phyloP scores from a whole-genome alignment of 1,140 invertebrate genomes.

The Rhyacophila brunnea region DNA sequence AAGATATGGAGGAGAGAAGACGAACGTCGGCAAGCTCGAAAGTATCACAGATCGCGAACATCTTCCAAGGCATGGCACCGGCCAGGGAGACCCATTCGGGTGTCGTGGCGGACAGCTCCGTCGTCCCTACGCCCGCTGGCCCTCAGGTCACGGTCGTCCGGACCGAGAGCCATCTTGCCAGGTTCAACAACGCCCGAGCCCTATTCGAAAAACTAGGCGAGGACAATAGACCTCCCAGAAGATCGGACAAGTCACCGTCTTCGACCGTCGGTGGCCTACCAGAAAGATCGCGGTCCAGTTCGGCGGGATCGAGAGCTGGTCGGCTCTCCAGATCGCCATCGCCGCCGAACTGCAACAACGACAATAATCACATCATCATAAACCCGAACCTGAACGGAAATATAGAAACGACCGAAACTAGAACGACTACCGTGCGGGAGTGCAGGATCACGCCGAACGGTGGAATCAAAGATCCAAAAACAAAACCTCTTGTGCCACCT shows the following conservation, averaged over 20 bases:
- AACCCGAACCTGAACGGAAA: slow-evolving; percentile 25
- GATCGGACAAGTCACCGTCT: slow-evolving; percentile 53
- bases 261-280: slow-evolving; percentile 45
- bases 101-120: slow-evolving; percentile 41
- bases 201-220: slow-evolving; percentile 90
- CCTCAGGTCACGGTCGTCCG: slow-evolving; percentile 72
- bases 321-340: slow-evolving; percentile 53
- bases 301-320: slow-evolving; percentile 58
- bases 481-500: slow-evolving; percentile 55
- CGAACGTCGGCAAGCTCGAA: slow-evolving; percentile 68
- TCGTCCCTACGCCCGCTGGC: slow-evolving; percentile 47
- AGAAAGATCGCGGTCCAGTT: slow-evolving; percentile 58
- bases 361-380: slow-evolving; percentile 32
- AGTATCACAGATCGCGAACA: slow-evolving; percentile 87
- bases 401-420: slow-evolving; percentile 2
- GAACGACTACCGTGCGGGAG: not conserved
- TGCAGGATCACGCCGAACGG: slow-evolving; percentile 35
- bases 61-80: slow-evolving; percentile 69
- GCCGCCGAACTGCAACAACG: slow-evolving; percentile 47
- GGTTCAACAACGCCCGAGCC: slow-evolving; percentile 90
- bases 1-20: slow-evolving; percentile 68
- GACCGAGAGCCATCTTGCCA: slow-evolving; percentile 82
- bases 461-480: slow-evolving; percentile 39
- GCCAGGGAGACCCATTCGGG: slow-evolving; percentile 41
- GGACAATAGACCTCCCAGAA: slow-evolving; percentile 59